Base-by-base conservation (phyloP, 2,113 vertebrate genomes). In the Saccopteryx bilineata region DNA sequence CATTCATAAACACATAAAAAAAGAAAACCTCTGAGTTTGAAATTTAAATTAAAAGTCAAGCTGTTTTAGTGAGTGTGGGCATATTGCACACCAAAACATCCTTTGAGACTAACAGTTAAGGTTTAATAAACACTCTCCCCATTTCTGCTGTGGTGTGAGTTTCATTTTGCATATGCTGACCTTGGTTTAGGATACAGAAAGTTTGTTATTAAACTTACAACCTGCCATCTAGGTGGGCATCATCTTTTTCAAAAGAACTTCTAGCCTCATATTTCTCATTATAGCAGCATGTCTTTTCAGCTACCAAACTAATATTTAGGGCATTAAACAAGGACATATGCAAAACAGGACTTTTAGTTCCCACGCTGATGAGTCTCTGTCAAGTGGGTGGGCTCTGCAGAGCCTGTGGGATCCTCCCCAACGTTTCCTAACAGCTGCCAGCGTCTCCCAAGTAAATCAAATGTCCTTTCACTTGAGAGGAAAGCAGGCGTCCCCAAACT, bases 91-190 rank as follows among this genome's bases (percentile, higher is more conserved):
- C 0, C 13, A 95, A 87, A 96, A 93, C 56, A 91, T 90, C 79
- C 97, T 96, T 91, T 94, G 97, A 98, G 95, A 94, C 93, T 84
- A 96, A 75, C 90, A 95, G 97, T 80, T 97, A 96, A 97, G 94
- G 92, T 94, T 98, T 98, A 98, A 98, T 98, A 98, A 98, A 98
- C 98, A 98, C 97, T 91, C 14, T 96, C 74, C 66, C 97, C n/a
- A 2, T 91, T 97, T 97, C 88, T 96, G 91, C 98, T 98, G 96
- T 97, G 96, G 97, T 98, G 95, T 97, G 97, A 98, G 96, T 95
- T 97, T 94, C 68, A 26, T 97, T 98, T 98, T 97, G 94, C 97
- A 98, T 97, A 97, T 33, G 82, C 81, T 98, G 97, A 98, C 98
- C 98, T 98, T 99, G 97, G 84, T 26, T 93, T 91, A 92, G 89